phyloP scores from a whole-genome alignment of 1,140 invertebrate genomes.

The Procambarus virginalis region DNA sequence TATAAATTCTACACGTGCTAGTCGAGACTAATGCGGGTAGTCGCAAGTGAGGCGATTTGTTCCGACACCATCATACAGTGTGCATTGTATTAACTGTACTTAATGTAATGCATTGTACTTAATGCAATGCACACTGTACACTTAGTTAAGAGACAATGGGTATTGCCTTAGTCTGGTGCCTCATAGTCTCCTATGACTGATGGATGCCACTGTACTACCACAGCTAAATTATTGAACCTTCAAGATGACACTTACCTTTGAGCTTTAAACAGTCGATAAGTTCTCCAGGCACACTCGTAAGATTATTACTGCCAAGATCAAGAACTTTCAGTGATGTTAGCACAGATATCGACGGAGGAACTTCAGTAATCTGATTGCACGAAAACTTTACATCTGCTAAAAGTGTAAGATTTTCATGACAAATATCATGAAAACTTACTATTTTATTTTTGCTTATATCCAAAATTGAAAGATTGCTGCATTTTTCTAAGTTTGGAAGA shows the following conservation, averaged over 20 bases:
- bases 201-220: too few relatives aligned
- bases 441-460: constrained; percentile 84
- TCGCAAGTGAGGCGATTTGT: too few relatives aligned
- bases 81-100: too few relatives aligned
- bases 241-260: constrained; percentile 77
- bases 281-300: constrained; percentile 80
- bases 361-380: constrained; percentile 80
- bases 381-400: constrained; percentile 82
- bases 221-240: too few relatives aligned
- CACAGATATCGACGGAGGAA: constrained; percentile 78
- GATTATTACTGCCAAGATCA: constrained; percentile 81
- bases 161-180: too few relatives aligned
- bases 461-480: constrained; percentile 78
- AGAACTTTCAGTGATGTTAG: constrained; percentile 81
- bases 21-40: too few relatives aligned
- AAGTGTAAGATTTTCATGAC: constrained; percentile 78
- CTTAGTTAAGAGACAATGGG: too few relatives aligned
- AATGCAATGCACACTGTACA: too few relatives aligned
- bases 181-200: too few relatives aligned
- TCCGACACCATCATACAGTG: too few relatives aligned
- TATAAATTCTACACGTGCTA: too few relatives aligned
- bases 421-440: constrained; percentile 80
- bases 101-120: too few relatives aligned
- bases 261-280: constrained; percentile 81
- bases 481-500: constrained; percentile 79